Evolutionary conservation across 2,888 invertebrate genomes (phyloP), one percentile per base, ranked within the genome.

Genomic region (Thera obeliscata): DNA sequence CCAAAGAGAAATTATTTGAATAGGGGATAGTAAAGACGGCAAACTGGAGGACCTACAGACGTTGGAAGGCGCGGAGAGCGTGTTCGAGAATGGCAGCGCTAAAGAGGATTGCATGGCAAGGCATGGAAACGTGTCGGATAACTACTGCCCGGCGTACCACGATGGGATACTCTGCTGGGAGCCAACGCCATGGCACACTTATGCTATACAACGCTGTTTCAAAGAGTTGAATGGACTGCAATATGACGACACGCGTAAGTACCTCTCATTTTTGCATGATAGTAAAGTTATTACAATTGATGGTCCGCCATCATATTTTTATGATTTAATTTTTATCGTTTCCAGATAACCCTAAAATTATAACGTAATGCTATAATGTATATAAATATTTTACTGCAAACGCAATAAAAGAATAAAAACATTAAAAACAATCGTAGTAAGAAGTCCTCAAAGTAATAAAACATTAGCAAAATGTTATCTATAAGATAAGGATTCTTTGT

Each of bases 131-230:
- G 66, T 87, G 56, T 79, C 85, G 35, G 81, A 82, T 48, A 82
- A 80, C 63, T 87, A 82, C 83, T 97, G 97, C 82, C 95, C 95
- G 66, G 95, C 95, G 50, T 95, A 95, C 76, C 97, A 96, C 93
- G 98, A 98, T 82, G 95, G 95, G 3, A 90, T 97, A 67, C 92
- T 97, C 48, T 98, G 98, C 86, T 98, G 98, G 98, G 97, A 97
- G 9, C 94, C 96, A 2, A 97, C 98, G 2, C 94, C 95, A 0
- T 95, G 95, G 71, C 96, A 96, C 73, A 95, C 95, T 0, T 86
- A 95, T 60, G 96, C 97, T 1, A 91, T 95, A 38, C 94, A 97
- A 74, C 95, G 96, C 58, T 98, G 98, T 86, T 97, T 98, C 81
- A 95, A 95, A 57, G 96, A 97, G 80, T 94, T 98, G 67, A 95